Evolutionary conservation across 2,888 invertebrate genomes (phyloP).

Genomic region (Leptinotarsa peninsularis): DNA sequence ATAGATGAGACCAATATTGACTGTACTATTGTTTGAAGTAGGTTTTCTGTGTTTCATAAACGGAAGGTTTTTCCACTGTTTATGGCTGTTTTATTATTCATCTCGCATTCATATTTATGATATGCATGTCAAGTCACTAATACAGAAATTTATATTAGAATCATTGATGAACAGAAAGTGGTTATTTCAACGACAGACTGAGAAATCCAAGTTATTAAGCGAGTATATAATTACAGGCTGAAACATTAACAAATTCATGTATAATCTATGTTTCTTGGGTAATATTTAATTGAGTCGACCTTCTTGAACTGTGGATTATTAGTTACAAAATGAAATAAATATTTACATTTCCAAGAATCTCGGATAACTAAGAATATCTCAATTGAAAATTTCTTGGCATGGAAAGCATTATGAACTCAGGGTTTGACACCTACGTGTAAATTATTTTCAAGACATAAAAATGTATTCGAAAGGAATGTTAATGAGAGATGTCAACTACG

Average conservation of each 20-base stretch:
- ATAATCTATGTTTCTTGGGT: not conserved
- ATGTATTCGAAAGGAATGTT: no score
- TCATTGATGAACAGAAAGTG: no score
- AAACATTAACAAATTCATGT: not conserved
- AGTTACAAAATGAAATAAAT: not conserved
- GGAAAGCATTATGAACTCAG: no score
- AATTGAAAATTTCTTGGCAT: no score
- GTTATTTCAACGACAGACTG: not conserved
- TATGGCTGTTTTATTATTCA: not conserved
- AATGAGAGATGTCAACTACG: no score
- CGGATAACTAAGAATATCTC: no score
- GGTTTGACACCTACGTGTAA: no score
- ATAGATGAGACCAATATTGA: no score
- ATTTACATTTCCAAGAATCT: not conserved
- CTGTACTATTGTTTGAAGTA: not conserved
- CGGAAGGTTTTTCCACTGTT: not conserved
- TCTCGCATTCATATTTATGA: not conserved
- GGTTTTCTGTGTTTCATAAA: not conserved
- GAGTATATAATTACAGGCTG: not conserved
- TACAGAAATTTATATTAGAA: no score
- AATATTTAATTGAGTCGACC: not conserved
- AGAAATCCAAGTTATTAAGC: not conserved
- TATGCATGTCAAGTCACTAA: not conserved
- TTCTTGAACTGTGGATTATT: not conserved
- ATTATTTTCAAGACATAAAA: no score